Evolutionary conservation across 2,113 vertebrate species (phyloP).

Genomic region (Silurus glanis): DNA sequence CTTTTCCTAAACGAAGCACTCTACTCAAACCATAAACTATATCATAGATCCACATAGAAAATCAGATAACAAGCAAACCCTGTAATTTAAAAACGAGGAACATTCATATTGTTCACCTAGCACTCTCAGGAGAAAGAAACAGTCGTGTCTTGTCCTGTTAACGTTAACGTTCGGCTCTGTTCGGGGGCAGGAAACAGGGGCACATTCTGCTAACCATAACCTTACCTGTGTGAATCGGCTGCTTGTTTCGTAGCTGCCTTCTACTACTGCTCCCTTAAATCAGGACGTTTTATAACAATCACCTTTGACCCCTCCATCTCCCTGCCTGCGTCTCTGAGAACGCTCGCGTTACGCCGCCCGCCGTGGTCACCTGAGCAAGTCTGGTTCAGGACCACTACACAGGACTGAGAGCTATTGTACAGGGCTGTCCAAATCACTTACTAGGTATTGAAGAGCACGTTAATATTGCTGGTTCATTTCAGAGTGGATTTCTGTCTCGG

Average conservation of each 20-base stretch:
- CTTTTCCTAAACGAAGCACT: neutral
- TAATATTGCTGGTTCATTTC: slow-evolving; percentile 28
- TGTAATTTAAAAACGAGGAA: neutral
- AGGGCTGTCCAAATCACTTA: slow-evolving; percentile 39
- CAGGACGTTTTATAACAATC: slow-evolving; percentile 70
- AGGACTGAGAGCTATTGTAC: slow-evolving; percentile 63
- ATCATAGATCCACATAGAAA: neutral
- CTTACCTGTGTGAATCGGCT: slow-evolving; percentile 68
- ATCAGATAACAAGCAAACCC: neutral
- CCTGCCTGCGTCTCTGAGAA: slow-evolving; percentile 69
- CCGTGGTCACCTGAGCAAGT: slow-evolving; percentile 63
- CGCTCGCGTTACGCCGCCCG: slow-evolving; percentile 69
- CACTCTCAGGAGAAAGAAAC: slow-evolving; percentile 14
- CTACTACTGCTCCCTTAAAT: slow-evolving; percentile 42
- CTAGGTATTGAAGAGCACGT: slow-evolving; percentile 9
- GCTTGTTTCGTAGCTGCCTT: slow-evolving; percentile 62
- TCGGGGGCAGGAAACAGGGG: slow-evolving; percentile 58
- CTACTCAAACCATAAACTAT: neutral
- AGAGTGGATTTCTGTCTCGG: slow-evolving; percentile 22
- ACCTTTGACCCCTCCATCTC: slow-evolving; percentile 68
- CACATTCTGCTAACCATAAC: slow-evolving; percentile 53
- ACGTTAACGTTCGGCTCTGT: slow-evolving; percentile 64
- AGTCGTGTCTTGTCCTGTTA: slow-evolving; percentile 52
- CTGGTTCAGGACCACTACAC: slow-evolving; percentile 58
- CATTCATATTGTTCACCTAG: neutral